Conservation (phyloP, 2,888 invertebrate genomes). For the Pogonocherus hispidulus region DNA sequence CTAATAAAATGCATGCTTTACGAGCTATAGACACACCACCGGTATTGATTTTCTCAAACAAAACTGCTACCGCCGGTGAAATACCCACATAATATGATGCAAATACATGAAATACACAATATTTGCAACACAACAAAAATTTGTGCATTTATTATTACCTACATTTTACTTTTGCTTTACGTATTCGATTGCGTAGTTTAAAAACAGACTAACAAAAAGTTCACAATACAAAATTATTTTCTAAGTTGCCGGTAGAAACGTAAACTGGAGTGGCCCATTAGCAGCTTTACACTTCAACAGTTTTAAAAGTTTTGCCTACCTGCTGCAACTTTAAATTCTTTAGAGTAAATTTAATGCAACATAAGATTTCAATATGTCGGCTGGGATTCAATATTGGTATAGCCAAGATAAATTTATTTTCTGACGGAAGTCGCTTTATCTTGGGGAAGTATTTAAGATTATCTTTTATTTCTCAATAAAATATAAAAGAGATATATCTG, state of each 20-base stretch:
- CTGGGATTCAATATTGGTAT: background rate
- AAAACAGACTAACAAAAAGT: too few species aligned
- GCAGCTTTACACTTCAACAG: too few species aligned
- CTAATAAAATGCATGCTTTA: conserved; percentile 14
- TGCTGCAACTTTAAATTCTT: background rate
- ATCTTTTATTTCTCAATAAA: too few species aligned
- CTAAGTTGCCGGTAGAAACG: too few species aligned
- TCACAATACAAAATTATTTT: too few species aligned
- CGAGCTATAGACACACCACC: conserved; percentile 13
- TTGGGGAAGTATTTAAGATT: too few species aligned
- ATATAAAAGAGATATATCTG: too few species aligned
- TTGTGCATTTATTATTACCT: too few species aligned
- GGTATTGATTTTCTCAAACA: conserved; percentile 14
- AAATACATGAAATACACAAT: background rate
- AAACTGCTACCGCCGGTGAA: conserved; percentile 2
- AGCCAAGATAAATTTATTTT: background rate
- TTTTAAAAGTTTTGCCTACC: background rate
- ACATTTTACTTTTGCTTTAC: too few species aligned
- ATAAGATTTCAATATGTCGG: background rate
- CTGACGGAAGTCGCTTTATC: background rate
- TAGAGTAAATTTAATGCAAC: background rate
- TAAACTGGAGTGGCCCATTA: too few species aligned
- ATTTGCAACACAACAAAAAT: conserved; percentile 1
- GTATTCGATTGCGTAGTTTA: too few species aligned
- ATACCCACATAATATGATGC: background rate